phyloP scores from a whole-genome alignment of 2,797 vertebrate species.

The Sebastes baramenuke region DNA sequence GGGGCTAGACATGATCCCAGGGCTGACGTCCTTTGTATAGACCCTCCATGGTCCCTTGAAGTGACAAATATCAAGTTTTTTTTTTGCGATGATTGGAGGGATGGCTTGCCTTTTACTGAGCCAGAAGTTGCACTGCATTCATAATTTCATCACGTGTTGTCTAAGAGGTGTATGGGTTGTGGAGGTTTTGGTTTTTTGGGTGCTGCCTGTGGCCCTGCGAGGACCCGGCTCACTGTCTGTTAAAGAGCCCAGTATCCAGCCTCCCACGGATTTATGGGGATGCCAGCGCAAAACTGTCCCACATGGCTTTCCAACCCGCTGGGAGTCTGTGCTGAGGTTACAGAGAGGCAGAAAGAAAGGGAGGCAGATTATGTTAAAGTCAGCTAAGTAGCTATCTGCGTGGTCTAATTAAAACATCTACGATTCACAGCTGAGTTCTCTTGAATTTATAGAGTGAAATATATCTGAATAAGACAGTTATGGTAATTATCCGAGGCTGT shows the following conservation, averaged over 20 bases:
- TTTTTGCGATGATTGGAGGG: conserved; percentile 3
- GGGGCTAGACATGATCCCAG: conserved; percentile 80
- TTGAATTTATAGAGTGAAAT: conserved; percentile 40
- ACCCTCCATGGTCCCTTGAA: conserved; percentile 67
- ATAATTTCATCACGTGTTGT: not conserved
- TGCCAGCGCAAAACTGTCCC: conserved; percentile 83
- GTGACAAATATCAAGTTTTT: conserved; percentile 63
- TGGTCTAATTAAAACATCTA: conserved; percentile 47
- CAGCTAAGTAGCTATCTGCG: conserved; percentile 52
- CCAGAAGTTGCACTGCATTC: not conserved
- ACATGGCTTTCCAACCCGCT: conserved; percentile 75
- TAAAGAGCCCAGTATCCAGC: conserved; percentile 71
- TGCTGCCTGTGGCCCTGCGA: conserved; percentile 60
- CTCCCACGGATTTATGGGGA: conserved; percentile 82
- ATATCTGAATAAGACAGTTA: conserved; percentile 16
- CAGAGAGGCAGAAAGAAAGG: conserved; percentile 47
- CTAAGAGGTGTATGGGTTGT: conserved; percentile 8
- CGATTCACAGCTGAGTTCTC: conserved; percentile 49
- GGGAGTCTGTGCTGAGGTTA: conserved; percentile 70
- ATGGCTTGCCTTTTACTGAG: not conserved
- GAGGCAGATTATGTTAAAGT: conserved; percentile 57
- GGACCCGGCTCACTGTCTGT: conserved; percentile 69
- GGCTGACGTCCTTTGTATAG: conserved; percentile 72
- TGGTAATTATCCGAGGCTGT: conserved; percentile 10
- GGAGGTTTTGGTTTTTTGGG: conserved; percentile 31